Base-by-base conservation (phyloP, 2,797 vertebrate species). In the Platalea minor region DNA sequence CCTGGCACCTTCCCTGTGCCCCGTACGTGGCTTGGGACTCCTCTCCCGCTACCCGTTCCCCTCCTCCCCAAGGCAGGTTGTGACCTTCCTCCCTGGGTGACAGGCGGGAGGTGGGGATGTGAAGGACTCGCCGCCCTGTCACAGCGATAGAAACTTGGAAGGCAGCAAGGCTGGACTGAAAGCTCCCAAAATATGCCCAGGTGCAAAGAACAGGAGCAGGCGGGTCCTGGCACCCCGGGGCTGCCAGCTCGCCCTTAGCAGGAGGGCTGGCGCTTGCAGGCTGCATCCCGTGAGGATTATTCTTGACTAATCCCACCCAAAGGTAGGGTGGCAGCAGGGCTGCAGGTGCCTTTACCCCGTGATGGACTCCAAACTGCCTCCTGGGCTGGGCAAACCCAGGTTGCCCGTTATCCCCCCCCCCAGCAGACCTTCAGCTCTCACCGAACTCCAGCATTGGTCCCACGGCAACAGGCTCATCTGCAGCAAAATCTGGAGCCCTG, bases 391-490 rank as follows among this genome's bases (percentile, higher is more conserved):
- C 24, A 37, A 93, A 28, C 24, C 31, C 29, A 37, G 37, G 26
- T 68, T 64, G 86, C 46, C 60, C 4, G 1, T 5, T 10, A 69
- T 15, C 35, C 35, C 9, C 45, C 45, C 20, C 20, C 13, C 17
- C 13, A 81, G 39, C 23, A 90, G 31, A 60, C 23, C 56, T 65
- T 19, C 59, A 35, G 54, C 50, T 54, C 82, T 56, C 33, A 28
- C 18, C 0, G 2, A 60, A 45, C 33, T 65, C 50, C 76, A 17
- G 6, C 29, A 33, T n/a, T 4, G 2, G 20, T 64, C 45, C 74
- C 1, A 3, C 0, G 0, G 43, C 7, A 11, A 63, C 16, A 43
- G 45, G 19, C n/a, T 84, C 74, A 37, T 17, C 75, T 41, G 18
- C 50, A 73, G 78, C 39, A 56, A 60, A 8, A 76, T 33, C 13